Evolutionary conservation across 2,797 vertebrate species (phyloP).

Genomic region (Takifugu rubripes): DNA sequence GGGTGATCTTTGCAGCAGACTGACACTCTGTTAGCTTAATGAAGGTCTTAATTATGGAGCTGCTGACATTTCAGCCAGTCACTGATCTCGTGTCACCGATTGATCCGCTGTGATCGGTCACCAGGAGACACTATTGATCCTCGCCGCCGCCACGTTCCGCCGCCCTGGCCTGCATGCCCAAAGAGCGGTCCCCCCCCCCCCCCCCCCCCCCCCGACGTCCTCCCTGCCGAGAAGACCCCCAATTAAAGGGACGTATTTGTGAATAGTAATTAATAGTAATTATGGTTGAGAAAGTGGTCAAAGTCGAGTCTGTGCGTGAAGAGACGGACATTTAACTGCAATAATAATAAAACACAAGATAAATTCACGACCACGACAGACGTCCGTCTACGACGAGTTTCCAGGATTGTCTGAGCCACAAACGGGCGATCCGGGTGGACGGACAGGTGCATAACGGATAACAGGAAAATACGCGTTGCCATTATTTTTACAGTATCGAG

Average conservation of each 20-base stretch:
- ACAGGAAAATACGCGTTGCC: too few species aligned
- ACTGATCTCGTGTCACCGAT: constrained; percentile 65
- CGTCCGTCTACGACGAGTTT: too few species aligned
- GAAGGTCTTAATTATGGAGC: constrained; percentile 81
- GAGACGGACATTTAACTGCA: too few species aligned
- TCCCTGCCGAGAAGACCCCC: constrained; percentile 21
- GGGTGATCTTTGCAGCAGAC: constrained; percentile 34
- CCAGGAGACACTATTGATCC: constrained; percentile 67
- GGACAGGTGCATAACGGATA: too few species aligned
- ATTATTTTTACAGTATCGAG: too few species aligned
- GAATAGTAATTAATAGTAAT: constrained; percentile 35
- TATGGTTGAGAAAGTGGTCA: constrained; percentile 9
- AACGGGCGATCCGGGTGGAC: too few species aligned
- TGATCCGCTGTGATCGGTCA: constrained; percentile 75
- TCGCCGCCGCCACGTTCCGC: constrained; percentile 12
- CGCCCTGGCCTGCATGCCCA: constrained; percentile 47
- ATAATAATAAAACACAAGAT: too few species aligned
- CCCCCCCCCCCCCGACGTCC: constrained; percentile 11
- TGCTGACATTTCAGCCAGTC: constrained; percentile 72
- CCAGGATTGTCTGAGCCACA: too few species aligned
- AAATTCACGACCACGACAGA: too few species aligned
- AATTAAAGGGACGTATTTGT: constrained; percentile 44
- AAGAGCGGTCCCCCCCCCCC: constrained; percentile 30
- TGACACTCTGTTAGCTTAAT: constrained; percentile 76
- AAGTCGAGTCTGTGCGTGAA: too few species aligned